These are phyloP conservation scores for Octopus bimaculoides DNA, from an alignment of 1,140 invertebrate genomes.

Conservation along the genomic window DNA sequence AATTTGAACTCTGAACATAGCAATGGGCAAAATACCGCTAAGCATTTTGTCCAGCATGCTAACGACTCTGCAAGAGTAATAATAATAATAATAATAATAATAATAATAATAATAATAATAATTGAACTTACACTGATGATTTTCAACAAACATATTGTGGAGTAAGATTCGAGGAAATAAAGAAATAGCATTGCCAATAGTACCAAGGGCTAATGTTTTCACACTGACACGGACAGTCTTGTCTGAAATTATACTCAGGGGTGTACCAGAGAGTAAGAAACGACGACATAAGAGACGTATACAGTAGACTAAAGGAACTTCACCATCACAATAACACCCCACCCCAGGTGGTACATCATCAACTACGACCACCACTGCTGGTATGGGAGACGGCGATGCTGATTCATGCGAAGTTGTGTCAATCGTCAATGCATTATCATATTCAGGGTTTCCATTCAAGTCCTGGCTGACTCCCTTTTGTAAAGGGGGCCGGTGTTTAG, in stretches of 20 bases:
- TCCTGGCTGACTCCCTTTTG: constrained; percentile 35
- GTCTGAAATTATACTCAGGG: constrained; percentile 66
- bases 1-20: too few species aligned
- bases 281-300: constrained; percentile 71
- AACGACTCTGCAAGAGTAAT: too few species aligned
- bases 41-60: too few species aligned
- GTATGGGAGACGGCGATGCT: constrained; percentile 9
- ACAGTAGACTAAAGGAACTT: constrained; percentile 72
- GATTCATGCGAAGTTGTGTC: not conserved
- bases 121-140: not conserved
- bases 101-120: too few species aligned
- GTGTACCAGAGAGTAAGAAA: constrained; percentile 71
- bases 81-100: too few species aligned
- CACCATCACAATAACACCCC: constrained; percentile 49
- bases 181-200: constrained; percentile 68
- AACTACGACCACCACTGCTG: not conserved
- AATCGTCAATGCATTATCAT: constrained; percentile 16
- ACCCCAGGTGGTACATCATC: constrained; percentile 22
- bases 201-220: constrained; percentile 76
- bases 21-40: too few species aligned
- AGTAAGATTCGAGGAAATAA: constrained; percentile 72
- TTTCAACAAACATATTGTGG: constrained; percentile 58
- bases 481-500: constrained; percentile 23
- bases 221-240: constrained; percentile 76
- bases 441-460: constrained; percentile 51